phyloP scores from a whole-genome alignment of 2,888 invertebrate genomes.

The Orchestes rusci region DNA sequence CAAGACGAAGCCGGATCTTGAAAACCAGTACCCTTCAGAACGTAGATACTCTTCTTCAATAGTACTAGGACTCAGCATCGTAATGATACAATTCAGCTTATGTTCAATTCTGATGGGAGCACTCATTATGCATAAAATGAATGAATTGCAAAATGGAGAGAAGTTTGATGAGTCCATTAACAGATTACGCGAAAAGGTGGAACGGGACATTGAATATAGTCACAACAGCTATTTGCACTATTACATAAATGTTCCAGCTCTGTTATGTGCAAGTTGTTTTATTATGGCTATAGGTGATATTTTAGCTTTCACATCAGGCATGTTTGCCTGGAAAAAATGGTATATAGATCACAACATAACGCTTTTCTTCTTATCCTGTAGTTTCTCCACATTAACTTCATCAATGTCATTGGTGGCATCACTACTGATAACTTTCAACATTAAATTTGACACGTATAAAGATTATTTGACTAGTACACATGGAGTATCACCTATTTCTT shows the following conservation, averaged over 20 bases:
- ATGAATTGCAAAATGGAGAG: not conserved
- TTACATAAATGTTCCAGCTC: slow-evolving; percentile 28
- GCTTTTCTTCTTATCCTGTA: slow-evolving; percentile 52
- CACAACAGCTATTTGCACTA: slow-evolving; percentile 20
- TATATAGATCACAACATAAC: slow-evolving; percentile 60
- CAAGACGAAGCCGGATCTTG: slow-evolving; percentile 53
- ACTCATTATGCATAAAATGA: slow-evolving; percentile 40
- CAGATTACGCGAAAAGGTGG: slow-evolving; percentile 26
- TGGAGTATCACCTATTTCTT: slow-evolving; percentile 16
- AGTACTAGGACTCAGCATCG: slow-evolving; percentile 56
- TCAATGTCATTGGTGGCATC: slow-evolving; percentile 36
- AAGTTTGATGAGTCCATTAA: not conserved
- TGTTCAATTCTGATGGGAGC: slow-evolving; percentile 53
- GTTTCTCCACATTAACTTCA: slow-evolving; percentile 50
- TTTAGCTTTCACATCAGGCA: slow-evolving; percentile 49
- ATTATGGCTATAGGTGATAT: slow-evolving; percentile 49
- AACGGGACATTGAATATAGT: slow-evolving; percentile 22
- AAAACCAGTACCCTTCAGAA: slow-evolving; percentile 58
- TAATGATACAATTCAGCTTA: slow-evolving; percentile 54
- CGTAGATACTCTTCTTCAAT: slow-evolving; percentile 60
- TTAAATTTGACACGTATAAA: slow-evolving; percentile 23
- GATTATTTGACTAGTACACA: slow-evolving; percentile 18
- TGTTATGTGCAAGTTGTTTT: slow-evolving; percentile 45
- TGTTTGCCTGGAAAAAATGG: slow-evolving; percentile 58
- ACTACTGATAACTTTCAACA: slow-evolving; percentile 23